Conservation (phyloP, 2,797 vertebrate genomes). For the Hydrolagus colliei region DNA sequence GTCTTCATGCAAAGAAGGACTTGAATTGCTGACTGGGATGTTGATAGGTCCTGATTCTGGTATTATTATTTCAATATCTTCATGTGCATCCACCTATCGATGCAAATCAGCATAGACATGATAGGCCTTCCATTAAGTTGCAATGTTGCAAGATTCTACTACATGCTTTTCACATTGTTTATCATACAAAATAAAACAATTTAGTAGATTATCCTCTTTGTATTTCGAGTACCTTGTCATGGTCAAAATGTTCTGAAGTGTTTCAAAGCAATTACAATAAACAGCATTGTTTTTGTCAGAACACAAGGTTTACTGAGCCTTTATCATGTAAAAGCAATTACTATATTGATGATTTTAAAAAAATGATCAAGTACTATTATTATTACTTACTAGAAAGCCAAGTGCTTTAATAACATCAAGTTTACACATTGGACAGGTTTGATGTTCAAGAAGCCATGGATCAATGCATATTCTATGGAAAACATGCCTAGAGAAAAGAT, state of each 20-base stretch:
- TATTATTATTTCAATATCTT: conserved; percentile 48
- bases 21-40: conserved; percentile 47
- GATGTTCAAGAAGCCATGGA: conserved; percentile 68
- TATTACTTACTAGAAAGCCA: conserved; percentile 63
- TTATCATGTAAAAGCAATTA: background rate
- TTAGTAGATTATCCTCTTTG: too few species aligned
- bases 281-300: background rate
- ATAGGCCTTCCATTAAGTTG: background rate
- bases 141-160: too few species aligned
- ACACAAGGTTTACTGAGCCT: background rate
- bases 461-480: conserved; percentile 68
- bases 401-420: conserved; percentile 69
- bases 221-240: too few species aligned
- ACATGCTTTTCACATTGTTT: too few species aligned
- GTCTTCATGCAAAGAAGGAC: conserved; percentile 47
- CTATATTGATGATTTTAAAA: background rate
- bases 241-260: background rate
- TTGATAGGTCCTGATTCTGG: conserved; percentile 51
- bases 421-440: conserved; percentile 72
- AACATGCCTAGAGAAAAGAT: conserved; percentile 58
- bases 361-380: too few species aligned
- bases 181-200: too few species aligned
- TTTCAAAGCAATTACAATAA: background rate
- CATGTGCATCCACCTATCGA: conserved; percentile 55
- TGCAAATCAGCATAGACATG: background rate